Evolutionary conservation across 1,140 invertebrate genomes (phyloP), one percentile per base, ranked within the genome.

Genomic region (Neotoxoptera formosana): DNA sequence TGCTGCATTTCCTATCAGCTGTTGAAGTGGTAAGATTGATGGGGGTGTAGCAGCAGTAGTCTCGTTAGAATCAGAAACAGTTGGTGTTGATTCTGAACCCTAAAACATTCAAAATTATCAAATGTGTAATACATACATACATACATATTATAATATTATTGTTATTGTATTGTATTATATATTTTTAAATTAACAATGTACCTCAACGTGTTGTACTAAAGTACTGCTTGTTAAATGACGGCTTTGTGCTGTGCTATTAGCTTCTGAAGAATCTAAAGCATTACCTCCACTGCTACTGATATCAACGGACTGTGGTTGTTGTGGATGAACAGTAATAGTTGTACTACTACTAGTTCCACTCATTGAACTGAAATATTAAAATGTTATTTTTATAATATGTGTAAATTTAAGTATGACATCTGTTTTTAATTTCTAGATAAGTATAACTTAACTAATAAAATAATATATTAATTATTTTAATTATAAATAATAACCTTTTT

Each of bases 191-290:
- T 9, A 36, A 45, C 36, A 56, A 90, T 23, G 7, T 84, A 92
- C 91, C 14, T 93, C 91, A 45, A 83, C 91, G 34, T 93, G 91
- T 53, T 84, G 91, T n/a, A 93, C 48, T 53, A 93, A 83, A 56
- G 91, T 93, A 93, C 91, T 93, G 56, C 91, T 93, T 20, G 91
- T 93, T 93, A 93, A 84, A 93, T 93, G 91, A 53, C 91, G 91
- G n/a, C 91, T 93, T 86, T 93, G 91, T 53, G 91, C 91, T 56
- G 91, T 86, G 8, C 91, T 93, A 84, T 93, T 93, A 30, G 91
- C 91, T 93, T 93, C 91, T n/a, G 91, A 93, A 14, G 91, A 93
- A 9, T 93, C 91, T 56, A 84, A 93, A 20, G 81, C 76, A 86
- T 86, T 93, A 45, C 91, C 81, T 17, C 90, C 90, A 45, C 91